A percentile compares a stretch with the other conserved stretches of the same genome.
Conservation (phyloP, 1,140 invertebrate genomes). For the Drosophila baimaii region DNA sequence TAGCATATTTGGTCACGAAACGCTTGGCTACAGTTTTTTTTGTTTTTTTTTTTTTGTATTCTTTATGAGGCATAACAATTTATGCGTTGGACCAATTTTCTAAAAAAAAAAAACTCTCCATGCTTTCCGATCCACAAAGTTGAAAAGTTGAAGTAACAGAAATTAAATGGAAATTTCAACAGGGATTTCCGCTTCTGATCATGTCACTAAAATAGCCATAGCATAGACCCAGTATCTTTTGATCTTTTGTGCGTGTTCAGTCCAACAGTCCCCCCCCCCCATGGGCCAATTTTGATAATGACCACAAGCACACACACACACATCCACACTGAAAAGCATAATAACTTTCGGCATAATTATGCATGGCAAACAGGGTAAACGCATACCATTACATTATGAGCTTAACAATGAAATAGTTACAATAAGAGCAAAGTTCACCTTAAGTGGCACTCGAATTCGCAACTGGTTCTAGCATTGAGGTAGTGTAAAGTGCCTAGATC, state of each 20-base stretch:
- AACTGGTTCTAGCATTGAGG: not conserved
- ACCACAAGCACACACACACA: not conserved
- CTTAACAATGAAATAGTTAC: not conserved
- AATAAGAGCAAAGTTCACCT: not conserved
- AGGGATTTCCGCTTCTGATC: slow-evolving; percentile 66
- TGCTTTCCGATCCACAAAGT: slow-evolving; percentile 3
- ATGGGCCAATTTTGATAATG: slow-evolving; percentile 14
- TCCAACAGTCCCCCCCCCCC: too few species aligned
- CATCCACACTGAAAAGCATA: slow-evolving; percentile 28
- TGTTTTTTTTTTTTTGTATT: too few species aligned
- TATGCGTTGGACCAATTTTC: slow-evolving; percentile 68
- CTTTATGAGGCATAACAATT: slow-evolving; percentile 79
- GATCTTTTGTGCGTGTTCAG: slow-evolving; percentile 42
- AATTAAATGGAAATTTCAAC: slow-evolving; percentile 74
- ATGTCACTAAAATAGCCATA: slow-evolving; percentile 36
- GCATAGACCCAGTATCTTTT: slow-evolving; percentile 3
- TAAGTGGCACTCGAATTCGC: not conserved
- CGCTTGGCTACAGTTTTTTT: slow-evolving; percentile 58
- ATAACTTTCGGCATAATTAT: slow-evolving; percentile 53
- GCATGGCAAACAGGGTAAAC: slow-evolving; percentile 47
- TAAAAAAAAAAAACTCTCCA: slow-evolving; percentile 7
- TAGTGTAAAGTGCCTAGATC: too few species aligned
- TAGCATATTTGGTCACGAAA: slow-evolving; percentile 83
- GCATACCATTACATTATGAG: slow-evolving; percentile 49
- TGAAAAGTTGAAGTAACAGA: slow-evolving; percentile 21